Conservation (phyloP, 64 coral and sea anemone genomes). For the Montipora efflorescens region DNA sequence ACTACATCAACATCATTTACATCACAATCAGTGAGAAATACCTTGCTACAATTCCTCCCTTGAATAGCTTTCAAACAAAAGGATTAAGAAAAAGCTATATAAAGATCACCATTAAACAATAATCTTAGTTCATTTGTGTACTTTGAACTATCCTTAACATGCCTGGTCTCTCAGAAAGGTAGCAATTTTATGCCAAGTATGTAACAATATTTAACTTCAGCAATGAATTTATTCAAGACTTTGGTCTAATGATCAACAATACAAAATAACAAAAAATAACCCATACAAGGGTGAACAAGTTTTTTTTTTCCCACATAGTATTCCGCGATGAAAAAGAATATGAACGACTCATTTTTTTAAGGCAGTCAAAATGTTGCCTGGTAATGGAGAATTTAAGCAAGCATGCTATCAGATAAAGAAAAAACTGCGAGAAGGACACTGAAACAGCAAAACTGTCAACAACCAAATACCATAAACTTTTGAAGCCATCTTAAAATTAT, state of each 20-base stretch:
- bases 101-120: neutral
- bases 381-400: neutral
- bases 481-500: neutral
- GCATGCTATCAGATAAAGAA: neutral
- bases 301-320: neutral
- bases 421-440: too few relatives aligned
- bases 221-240: neutral
- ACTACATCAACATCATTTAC: neutral
- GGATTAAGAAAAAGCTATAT: too few relatives aligned
- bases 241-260: slow-evolving; percentile 41
- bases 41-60: neutral
- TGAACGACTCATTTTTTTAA: too few relatives aligned
- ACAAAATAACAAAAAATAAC: slow-evolving; percentile 54
- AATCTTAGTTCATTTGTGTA: too few relatives aligned
- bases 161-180: neutral
- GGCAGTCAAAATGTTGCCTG: neutral
- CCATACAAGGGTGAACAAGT: neutral
- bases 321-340: neutral
- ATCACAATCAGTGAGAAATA: slow-evolving; percentile 12
- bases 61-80: neutral
- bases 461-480: neutral
- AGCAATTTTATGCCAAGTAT: slow-evolving; percentile 14
- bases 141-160: neutral
- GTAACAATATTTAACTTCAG: slow-evolving; percentile 2
- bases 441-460: neutral